Conservation (phyloP, 2,888 invertebrate genomes). For the Syrphus vitripennis region DNA sequence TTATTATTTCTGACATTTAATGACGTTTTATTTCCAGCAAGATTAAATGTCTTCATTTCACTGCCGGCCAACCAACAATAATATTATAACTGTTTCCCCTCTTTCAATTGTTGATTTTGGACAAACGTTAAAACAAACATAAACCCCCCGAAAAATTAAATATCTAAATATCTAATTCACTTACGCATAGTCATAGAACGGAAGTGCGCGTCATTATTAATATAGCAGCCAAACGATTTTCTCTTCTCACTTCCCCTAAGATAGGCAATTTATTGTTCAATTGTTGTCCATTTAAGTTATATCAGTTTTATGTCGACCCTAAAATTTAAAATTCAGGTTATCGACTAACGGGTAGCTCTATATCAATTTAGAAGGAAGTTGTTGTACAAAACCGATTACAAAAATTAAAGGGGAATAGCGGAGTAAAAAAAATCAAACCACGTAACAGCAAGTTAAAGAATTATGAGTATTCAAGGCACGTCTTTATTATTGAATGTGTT, state of each 20-base stretch:
- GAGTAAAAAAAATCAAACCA: background rate
- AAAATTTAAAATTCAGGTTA: background rate
- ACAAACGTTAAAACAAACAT: background rate
- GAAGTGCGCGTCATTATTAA: constrained; percentile 33
- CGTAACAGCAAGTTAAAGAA: background rate
- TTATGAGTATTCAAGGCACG: constrained; percentile 30
- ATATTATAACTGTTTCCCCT: constrained; percentile 3
- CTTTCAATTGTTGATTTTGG: background rate
- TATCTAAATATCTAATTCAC: constrained; percentile 6
- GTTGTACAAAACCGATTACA: background rate
- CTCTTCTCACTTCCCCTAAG: constrained; percentile 32
- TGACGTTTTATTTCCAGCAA: background rate
- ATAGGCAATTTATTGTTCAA: constrained; percentile 30
- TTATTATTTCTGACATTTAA: background rate
- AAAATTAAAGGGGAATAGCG: background rate
- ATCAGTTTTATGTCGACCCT: constrained; percentile 12
- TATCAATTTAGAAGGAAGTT: constrained; percentile 44
- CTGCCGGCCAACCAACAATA: background rate
- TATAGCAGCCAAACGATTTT: background rate
- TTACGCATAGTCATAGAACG: constrained; percentile 22
- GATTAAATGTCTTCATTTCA: constrained; percentile 2
- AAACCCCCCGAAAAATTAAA: background rate
- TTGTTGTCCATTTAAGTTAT: constrained; percentile 8
- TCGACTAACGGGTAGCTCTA: constrained; percentile 26
- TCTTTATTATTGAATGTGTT: constrained; percentile 12